phyloP scores from a whole-genome alignment of 1,140 invertebrate genomes.

The Drosophila sturtevanti region DNA sequence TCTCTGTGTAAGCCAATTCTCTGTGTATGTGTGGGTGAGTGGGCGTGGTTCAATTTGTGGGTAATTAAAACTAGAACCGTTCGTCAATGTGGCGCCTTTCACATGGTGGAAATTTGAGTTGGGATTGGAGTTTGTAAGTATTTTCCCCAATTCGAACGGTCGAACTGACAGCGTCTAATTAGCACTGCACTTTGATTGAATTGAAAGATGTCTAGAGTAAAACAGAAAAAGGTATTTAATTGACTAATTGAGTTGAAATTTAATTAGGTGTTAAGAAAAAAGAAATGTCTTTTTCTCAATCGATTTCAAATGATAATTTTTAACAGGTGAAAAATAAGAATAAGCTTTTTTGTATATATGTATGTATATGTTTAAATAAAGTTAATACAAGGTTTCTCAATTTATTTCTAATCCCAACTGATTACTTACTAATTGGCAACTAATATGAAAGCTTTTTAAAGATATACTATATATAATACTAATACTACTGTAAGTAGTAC shows the following conservation, averaged over 20 bases:
- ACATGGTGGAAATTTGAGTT: neutral
- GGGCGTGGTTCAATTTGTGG: neutral
- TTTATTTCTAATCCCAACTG: too few relatives aligned
- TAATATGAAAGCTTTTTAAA: too few relatives aligned
- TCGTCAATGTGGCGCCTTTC: slow-evolving; percentile 14
- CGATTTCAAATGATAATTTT: neutral
- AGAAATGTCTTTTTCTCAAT: neutral
- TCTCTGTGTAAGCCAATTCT: neutral
- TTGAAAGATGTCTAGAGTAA: neutral
- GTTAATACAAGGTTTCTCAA: too few relatives aligned
- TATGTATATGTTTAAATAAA: too few relatives aligned
- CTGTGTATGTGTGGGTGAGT: neutral
- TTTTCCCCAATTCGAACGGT: neutral
- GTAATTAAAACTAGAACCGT: slow-evolving; percentile 8
- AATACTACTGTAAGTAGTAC: too few relatives aligned
- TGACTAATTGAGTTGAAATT: slow-evolving; percentile 2
- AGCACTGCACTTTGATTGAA: slow-evolving; percentile 9
- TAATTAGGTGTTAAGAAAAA: neutral
- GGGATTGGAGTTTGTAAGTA: neutral
- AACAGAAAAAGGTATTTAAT: neutral
- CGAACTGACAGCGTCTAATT: slow-evolving; percentile 5
- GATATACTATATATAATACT: too few relatives aligned
- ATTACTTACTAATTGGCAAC: too few relatives aligned
- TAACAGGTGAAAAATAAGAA: neutral
- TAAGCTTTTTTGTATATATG: too few relatives aligned